Base-by-base conservation (phyloP, 2,113 vertebrate species). In the Myotis brandtii region DNA sequence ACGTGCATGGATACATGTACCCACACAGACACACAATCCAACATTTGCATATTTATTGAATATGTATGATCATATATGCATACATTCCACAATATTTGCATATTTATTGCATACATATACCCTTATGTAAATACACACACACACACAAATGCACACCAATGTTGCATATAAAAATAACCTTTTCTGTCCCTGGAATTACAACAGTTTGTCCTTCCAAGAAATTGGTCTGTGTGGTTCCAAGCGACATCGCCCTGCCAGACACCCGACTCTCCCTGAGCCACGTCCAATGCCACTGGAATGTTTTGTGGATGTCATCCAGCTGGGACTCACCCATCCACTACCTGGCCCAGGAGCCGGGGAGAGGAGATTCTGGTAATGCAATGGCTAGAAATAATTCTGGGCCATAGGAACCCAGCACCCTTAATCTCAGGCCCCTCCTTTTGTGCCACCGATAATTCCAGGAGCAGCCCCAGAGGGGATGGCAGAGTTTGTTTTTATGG, bases 181-280 rank as follows among this genome's bases (percentile, higher is more conserved):
- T 90, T 83, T 83, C 75, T 92, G n/a, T 69, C 52, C 40, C 77
- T 91, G 93, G 62, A 85, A 79, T 81, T 64, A 84, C 27, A 96
- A 46, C 79, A 64, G 95, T 95, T 86, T 88, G 93, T 97, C 27
- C 96, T 98, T 98, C 94, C 96, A 90, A 96, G 89, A 97, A 96
- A 92, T 37, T 67, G 25, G 69, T 27, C 56, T 76, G 25, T 95
- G 95, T 79, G 89, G 43, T 95, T 97, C 87, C 72, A 62, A 84
- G 96, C 85, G 94, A 66, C 89, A 96, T 54, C 23, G 96, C 91
- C 52, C 56, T 95, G 54, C 93, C 95, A 98, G 84, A 75, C 37
- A 20, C 91, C 89, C 79, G 25, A 23, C 56, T 97, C 56, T 93
- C 87, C 92, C 94, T 89, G 91, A 96, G 94, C 69, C 70, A 82